Evolutionary conservation across 2,888 invertebrate species (phyloP), one percentile per base, ranked within the genome.

Genomic region (Apotomis capreana): DNA sequence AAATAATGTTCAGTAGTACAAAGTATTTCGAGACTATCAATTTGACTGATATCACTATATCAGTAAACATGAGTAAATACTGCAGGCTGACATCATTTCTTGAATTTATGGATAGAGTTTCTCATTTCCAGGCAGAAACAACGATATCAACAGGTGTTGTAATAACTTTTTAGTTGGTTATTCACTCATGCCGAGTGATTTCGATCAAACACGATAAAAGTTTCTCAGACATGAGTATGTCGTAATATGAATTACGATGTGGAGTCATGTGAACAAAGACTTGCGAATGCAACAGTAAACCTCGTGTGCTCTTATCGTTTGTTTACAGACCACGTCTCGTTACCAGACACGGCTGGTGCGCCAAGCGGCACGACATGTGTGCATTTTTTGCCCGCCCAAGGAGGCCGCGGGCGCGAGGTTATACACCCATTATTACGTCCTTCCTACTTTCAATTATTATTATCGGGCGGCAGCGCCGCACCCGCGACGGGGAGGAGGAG

Each of bases 361-460:
- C 80, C 83, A 82, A 87, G 82, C 80, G 80, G 78, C 84, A 85
- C 83, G 86, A 89, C 91, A 91, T 91, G 92, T 92, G 92, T 91
- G 88, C 90, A 92, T 92, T 93, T 93, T 93, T 93, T 92, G 86
- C 92, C 92, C 92, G 92, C 93, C 93, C 92, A 92, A 93, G 92
- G 92, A 92, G 93, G 93, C 92, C 92, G 92, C 92, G 90, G 91
- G 91, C 92, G 83, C 92, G 92, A 92, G 93, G 92, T 92, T 92
- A 92, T 92, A 93, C 93, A 92, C 92, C 93, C 93, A 93, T 93
- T 93, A 93, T 92, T 92, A 91, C 91, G 93, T 92, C 92, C 92
- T 93, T 93, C 92, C 92, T 93, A 92, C 92, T 92, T 92, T 92
- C 92, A 92, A 92, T 92, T 93, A 92, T 92, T 93, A 93, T 93